A percentile compares a stretch with the other conserved stretches of the same genome.
Conservation (phyloP, 2,113 vertebrate genomes). For the Lates calcarifer region DNA sequence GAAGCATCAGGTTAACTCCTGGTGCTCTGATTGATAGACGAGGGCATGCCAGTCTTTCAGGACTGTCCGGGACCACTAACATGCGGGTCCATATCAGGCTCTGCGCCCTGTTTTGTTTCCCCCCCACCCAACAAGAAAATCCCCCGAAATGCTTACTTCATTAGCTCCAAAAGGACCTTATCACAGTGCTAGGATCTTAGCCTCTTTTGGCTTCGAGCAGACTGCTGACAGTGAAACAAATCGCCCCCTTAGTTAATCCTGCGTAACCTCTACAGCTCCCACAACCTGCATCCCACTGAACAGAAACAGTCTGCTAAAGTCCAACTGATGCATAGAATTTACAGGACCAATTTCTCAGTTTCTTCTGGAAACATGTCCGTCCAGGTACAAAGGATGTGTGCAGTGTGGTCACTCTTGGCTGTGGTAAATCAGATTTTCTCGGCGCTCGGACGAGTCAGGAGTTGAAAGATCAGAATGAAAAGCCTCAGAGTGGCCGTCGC, state of each 20-base stretch:
- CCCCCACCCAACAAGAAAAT: constrained; percentile 10
- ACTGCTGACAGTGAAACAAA: constrained; percentile 21
- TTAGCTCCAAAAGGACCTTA: constrained; percentile 43
- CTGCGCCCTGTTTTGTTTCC: constrained; percentile 1
- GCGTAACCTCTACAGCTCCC: constrained; percentile 24
- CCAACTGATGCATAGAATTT: constrained; percentile 51
- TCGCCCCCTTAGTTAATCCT: background rate
- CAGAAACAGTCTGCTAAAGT: constrained; percentile 35
- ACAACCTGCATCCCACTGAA: constrained; percentile 3
- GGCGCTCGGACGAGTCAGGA: constrained; percentile 45
- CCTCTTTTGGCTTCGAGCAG: constrained; percentile 59
- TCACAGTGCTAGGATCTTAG: constrained; percentile 80
- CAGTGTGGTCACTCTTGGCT: constrained; percentile 29
- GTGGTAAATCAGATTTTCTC: constrained; percentile 46
- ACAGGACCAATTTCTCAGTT: constrained; percentile 43
- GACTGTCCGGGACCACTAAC: constrained; percentile 18
- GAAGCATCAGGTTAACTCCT: constrained; percentile 17
- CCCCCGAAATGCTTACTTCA: constrained; percentile 29
- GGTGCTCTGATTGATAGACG: constrained; percentile 13
- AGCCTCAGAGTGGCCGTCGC: constrained; percentile 78
- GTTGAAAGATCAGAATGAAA: constrained; percentile 64
- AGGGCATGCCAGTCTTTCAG: constrained; percentile 32
- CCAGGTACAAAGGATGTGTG: constrained; percentile 58
- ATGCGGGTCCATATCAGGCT: constrained; percentile 22
- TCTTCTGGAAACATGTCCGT: constrained; percentile 64